Evolutionary conservation across 2,797 vertebrate genomes (phyloP), one percentile per base, ranked within the genome.

Genomic region (Argya squamiceps): DNA sequence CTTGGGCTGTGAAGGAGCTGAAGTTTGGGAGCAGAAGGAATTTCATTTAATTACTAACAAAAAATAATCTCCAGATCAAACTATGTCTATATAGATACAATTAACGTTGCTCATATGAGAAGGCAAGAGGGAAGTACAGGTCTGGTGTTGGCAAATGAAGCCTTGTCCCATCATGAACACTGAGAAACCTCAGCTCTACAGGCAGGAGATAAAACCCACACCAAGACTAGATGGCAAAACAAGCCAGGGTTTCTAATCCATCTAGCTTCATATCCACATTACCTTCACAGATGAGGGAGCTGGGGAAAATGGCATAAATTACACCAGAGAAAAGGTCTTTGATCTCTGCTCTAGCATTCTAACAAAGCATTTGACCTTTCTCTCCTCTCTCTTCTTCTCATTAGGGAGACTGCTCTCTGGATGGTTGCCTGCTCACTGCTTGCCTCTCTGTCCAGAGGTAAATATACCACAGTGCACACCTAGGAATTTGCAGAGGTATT

Each of bases 401-500:
- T 56, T 90, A 97, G 96, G 96, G 67, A 84, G 63, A 36, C 73
- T 78, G 79, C 50, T 91, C 19, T 86, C 85, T 64, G 91, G 95
- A 96, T 63, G 59, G 27, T 64, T 92, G 60, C 80, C 91, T 90
- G 63, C 63, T 82, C 15, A 39, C 76, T 96, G 59, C 81, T 94
- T 55, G n/a, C 37, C 4, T 95, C 56, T 90, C 74, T 95, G 37
- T 76, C 73, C 41, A 70, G n/a, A 95, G 96, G 96, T 97, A 96
- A 95, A 94, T 96, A 89, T 47, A 36, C 20, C 39, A 19, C 3
- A 71, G 37, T 9, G 50, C n/a, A 58, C 18, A 68, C 21, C 39
- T 44, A 75, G 76, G 27, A 81, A n/a, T 47, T 52, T 50, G 14
- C 46, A 39, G 41, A 75, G 68, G 52, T 50, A 50, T 56, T 86